Evolutionary conservation across 2,888 invertebrate species (phyloP), one percentile per base, ranked within the genome.

Genomic region (Allophyes oxyacanthae): DNA sequence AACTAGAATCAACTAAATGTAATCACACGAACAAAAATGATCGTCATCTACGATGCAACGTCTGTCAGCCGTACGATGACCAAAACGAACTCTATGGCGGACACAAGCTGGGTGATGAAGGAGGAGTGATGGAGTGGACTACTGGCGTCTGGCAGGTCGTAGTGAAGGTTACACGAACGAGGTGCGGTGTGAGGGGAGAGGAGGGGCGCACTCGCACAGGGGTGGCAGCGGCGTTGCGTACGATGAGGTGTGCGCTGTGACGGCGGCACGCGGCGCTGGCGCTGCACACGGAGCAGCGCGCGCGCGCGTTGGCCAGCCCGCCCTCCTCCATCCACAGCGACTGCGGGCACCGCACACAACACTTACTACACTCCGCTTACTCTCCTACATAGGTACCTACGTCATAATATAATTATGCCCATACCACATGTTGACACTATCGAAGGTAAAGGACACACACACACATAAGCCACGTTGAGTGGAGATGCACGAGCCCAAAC

Each of bases 251-350:
- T 36, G 89, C 77, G 86, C 90, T 91, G 90, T 92, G 93, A 10
- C 92, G 88, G 34, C 92, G 88, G 75, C 87, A 86, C 75, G 86
- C 67, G 65, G 82, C 85, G 77, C 70, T 83, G 75, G 86, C 68
- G 92, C 83, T 85, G 87, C 86, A 84, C 78, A 84, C 59, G 71
- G 86, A 83, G 84, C 87, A 87, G 71, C 88, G 87, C 59, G 85
- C 87, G 84, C 75, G 72, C 75, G 70, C 64, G 30, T 46, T 58
- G 79, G 61, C 84, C 86, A 60, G 86, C 59, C 79, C 79, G 46
- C 78, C 83, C 64, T 95, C 95, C 78, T 95, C 95, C 90, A 93
- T 73, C 95, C 95, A 95, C 88, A 95, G 93, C 83, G 95, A 95
- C 95, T 95, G 95, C 81, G 73, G 80, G 81, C 49, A 44, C 41